Percentiles rank a stretch among this genome's conserved stretches.
Evolutionary conservation across 2,113 vertebrate genomes (phyloP).

Genomic region (Carollia perspicillata): DNA sequence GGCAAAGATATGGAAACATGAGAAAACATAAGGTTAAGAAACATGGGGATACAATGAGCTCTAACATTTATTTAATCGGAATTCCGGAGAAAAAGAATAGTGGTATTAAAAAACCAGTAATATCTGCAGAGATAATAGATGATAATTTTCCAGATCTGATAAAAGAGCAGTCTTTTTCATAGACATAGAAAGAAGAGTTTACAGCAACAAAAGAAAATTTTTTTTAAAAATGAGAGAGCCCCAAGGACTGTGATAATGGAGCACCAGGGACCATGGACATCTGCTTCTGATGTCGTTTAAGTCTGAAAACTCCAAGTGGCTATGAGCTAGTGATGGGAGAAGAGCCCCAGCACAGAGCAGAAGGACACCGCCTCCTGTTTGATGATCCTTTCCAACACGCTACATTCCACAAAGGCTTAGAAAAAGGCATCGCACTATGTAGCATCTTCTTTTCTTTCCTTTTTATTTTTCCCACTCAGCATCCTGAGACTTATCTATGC

Average conservation of each 20-base stretch:
- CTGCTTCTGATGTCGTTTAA: constrained; percentile 50
- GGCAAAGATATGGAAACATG: neutral
- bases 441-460: neutral
- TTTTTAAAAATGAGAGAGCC: neutral
- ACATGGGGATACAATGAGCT: neutral
- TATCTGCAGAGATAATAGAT: neutral
- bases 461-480: neutral
- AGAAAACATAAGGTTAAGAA: neutral
- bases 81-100: neutral
- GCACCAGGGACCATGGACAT: neutral
- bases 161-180: neutral
- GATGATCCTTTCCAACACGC: constrained; percentile 95
- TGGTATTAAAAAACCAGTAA: neutral
- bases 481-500: neutral
- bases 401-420: constrained; percentile 89
- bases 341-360: constrained; percentile 94
- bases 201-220: neutral
- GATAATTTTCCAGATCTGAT: neutral
- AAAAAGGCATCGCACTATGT: neutral
- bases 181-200: neutral
- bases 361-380: constrained; percentile 93
- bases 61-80: neutral
- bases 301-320: constrained; percentile 89
- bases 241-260: neutral
- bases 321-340: constrained; percentile 94